Conservation (phyloP, 2,113 vertebrate genomes). For the Dolichallabes microphthalmus region DNA sequence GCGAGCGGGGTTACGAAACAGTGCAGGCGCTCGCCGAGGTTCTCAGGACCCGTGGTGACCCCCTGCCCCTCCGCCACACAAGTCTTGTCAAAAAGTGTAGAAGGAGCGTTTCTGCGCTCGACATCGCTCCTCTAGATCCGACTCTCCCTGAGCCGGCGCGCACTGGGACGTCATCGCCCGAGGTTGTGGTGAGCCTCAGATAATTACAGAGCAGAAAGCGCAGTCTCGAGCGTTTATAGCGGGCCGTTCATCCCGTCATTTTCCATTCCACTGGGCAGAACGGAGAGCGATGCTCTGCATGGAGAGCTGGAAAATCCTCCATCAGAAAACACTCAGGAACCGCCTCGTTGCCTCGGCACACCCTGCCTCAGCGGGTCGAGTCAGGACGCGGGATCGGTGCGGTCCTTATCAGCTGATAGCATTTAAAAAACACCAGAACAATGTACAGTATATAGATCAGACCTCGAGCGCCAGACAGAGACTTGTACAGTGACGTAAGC, state of each 20-base stretch:
- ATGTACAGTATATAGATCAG: background rate
- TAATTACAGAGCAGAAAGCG: conserved; percentile 36
- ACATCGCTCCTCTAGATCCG: background rate
- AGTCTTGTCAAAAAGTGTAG: conserved; percentile 53
- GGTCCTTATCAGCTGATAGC: background rate
- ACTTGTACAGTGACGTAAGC: background rate
- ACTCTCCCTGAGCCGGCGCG: conserved; percentile 2
- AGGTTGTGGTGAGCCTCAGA: conserved; percentile 28
- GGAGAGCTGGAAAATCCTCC: background rate
- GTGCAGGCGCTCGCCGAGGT: conserved; percentile 52
- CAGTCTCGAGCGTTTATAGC: background rate
- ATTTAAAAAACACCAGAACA: background rate
- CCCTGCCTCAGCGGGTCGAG: background rate
- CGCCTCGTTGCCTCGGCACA: background rate
- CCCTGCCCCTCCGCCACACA: conserved; percentile 48
- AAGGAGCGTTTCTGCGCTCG: conserved; percentile 20
- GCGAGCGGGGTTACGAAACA: conserved; percentile 25
- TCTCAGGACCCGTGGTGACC: conserved; percentile 71
- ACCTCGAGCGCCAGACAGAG: background rate
- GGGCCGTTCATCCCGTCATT: background rate
- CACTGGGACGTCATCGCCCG: conserved; percentile 47
- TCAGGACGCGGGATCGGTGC: background rate
- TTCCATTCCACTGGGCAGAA: conserved; percentile 14
- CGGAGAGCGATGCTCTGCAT: background rate
- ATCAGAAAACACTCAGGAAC: background rate